Conservation (phyloP, 2,797 vertebrate species). For the Alca torda region DNA sequence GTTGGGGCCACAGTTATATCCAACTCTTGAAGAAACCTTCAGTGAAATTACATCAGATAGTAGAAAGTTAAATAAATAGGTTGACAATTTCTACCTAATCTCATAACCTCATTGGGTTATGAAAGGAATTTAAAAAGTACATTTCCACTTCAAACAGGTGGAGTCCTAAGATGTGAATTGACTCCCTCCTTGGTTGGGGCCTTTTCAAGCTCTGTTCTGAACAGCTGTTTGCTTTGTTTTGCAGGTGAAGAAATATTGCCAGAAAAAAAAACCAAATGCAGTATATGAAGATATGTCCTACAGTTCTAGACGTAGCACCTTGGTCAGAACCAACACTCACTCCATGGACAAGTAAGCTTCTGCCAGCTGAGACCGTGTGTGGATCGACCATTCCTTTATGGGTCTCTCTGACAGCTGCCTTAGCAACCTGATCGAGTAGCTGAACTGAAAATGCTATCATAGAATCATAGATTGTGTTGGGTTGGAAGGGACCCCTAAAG, state of each 20-base stretch:
- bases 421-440: not conserved
- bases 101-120: not conserved
- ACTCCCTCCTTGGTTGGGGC: not conserved
- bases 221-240: not conserved
- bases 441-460: not conserved
- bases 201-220: not conserved
- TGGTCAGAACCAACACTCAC: not conserved
- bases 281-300: conserved; percentile 67
- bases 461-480: too few relatives aligned
- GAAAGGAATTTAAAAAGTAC: not conserved
- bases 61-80: not conserved
- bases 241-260: conserved; percentile 42
- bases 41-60: not conserved
- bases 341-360: rapidly evolving
- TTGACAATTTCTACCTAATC: not conserved
- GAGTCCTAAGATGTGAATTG: not conserved
- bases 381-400: rapidly evolving
- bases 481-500: too few relatives aligned
- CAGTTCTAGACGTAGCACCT: not conserved
- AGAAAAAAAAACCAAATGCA: not conserved
- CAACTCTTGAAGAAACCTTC: not conserved
- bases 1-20: not conserved
- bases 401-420: not conserved
- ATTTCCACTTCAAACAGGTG: not conserved
- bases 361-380: rapidly evolving